A percentile compares a stretch with the other conserved stretches of the same genome.
phyloP scores from a whole-genome alignment of 30 jellyfish, hydroid and myxozoan species.

The Pelagia noctiluca region DNA sequence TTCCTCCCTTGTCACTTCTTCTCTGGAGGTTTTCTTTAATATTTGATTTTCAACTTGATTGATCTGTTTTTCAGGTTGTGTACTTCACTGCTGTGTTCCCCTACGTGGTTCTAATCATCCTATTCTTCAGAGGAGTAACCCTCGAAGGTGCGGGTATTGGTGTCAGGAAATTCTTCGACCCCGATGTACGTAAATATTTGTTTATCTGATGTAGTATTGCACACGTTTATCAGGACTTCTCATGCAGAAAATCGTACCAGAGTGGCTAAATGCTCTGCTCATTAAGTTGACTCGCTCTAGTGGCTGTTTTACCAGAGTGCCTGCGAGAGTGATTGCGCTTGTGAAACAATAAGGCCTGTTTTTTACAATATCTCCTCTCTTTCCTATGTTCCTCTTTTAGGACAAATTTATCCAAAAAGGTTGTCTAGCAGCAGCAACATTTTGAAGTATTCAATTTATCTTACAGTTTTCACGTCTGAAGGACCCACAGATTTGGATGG shows the following conservation, averaged over 20 bases:
- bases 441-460: no score
- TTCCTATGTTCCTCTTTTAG: no score
- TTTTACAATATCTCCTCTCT: background rate
- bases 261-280: no score
- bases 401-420: no score
- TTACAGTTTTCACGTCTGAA: conserved; percentile 66
- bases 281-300: no score
- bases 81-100: conserved; percentile 94
- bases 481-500: conserved; percentile 97
- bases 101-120: conserved; percentile 76
- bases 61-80: conserved; percentile 73
- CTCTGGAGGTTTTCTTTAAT: background rate
- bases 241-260: no score
- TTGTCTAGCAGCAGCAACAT: no score
- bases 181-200: conserved; percentile 60
- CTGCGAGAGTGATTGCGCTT: no score
- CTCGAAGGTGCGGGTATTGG: conserved; percentile 91
- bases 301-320: no score
- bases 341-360: background rate
- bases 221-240: no score
- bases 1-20: background rate
- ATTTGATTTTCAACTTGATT: background rate
- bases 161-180: conserved; percentile 70
- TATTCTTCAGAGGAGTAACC: conserved; percentile 95
- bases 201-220: background rate